A percentile compares a stretch with the other conserved stretches of the same genome.
These are phyloP conservation scores for Glareola pratincola DNA, from an alignment of 2,113 vertebrate genomes.

Conservation along the genomic window DNA sequence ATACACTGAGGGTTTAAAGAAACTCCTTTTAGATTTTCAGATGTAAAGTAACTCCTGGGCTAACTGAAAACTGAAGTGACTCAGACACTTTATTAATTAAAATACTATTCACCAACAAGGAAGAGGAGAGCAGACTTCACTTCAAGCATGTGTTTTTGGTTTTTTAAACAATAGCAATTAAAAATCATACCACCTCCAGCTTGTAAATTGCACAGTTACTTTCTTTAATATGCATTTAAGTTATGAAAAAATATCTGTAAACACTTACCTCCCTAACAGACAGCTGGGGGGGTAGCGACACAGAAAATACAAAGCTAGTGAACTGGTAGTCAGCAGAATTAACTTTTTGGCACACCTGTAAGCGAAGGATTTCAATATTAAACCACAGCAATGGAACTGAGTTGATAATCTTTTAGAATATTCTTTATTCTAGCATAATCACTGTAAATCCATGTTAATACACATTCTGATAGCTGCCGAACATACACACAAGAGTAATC, in stretches of 20 bases:
- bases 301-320: constrained; percentile 86
- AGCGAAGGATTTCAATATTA: constrained; percentile 3
- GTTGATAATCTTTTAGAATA: not conserved
- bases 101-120: not conserved
- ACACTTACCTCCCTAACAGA: constrained; percentile 91
- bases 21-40: constrained; percentile 16
- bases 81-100: not conserved
- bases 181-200: not conserved
- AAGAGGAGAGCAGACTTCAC: not conserved
- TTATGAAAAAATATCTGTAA: not conserved
- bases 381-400: not conserved
- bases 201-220: not conserved
- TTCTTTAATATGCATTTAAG: not conserved
- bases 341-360: constrained; percentile 85
- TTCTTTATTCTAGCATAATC: not conserved
- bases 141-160: not conserved
- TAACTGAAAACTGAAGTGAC: not conserved
- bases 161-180: not conserved
- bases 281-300: constrained; percentile 93
- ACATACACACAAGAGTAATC: not conserved
- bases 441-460: not conserved
- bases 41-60: not conserved
- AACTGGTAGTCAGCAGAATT: constrained; percentile 83
- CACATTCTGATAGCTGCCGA: not conserved
- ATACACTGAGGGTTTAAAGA: not conserved